A percentile compares a stretch with the other conserved stretches of the same genome.
phyloP scores from a whole-genome alignment of 2,888 invertebrate genomes.

The Fissipunctia ypsillon region DNA sequence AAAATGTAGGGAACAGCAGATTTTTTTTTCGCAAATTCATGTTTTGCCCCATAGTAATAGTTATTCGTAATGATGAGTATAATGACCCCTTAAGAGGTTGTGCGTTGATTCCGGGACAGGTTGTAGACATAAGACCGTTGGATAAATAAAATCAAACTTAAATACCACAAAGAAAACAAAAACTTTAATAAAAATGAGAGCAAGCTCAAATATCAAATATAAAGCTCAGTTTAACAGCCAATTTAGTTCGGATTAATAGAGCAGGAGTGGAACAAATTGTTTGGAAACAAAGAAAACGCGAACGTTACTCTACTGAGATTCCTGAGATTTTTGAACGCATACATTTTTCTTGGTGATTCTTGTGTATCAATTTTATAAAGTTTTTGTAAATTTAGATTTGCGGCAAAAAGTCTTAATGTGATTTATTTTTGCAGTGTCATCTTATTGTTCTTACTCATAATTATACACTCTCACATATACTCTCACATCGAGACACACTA shows the following conservation, averaged over 20 bases:
- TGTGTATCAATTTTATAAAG: not conserved
- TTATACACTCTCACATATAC: not conserved
- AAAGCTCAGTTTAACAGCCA: slow-evolving; percentile 63
- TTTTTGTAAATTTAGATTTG: not conserved
- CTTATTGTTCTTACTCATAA: not conserved
- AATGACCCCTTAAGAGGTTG: too few species aligned
- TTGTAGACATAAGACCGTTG: not conserved
- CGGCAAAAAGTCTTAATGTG: accelerated
- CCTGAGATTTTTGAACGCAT: slow-evolving; percentile 33
- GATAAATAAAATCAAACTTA: not conserved
- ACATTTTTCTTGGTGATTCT: slow-evolving; percentile 34
- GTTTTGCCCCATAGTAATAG: too few species aligned
- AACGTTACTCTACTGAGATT: slow-evolving; percentile 16
- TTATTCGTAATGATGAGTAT: too few species aligned
- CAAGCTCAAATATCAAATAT: slow-evolving; percentile 41
- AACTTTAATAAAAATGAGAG: slow-evolving; percentile 47
- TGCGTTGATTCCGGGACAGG: too few species aligned
- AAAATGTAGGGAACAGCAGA: too few species aligned
- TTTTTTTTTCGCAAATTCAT: too few species aligned
- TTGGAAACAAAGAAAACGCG: slow-evolving; percentile 55
- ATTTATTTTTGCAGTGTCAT: not conserved
- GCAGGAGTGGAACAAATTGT: slow-evolving; percentile 48
- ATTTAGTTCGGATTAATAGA: slow-evolving; percentile 64
- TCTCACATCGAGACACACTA: not conserved
- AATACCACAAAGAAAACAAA: slow-evolving; percentile 16